phyloP scores from a whole-genome alignment of 2,888 invertebrate species.

The Uropetala carovei region DNA sequence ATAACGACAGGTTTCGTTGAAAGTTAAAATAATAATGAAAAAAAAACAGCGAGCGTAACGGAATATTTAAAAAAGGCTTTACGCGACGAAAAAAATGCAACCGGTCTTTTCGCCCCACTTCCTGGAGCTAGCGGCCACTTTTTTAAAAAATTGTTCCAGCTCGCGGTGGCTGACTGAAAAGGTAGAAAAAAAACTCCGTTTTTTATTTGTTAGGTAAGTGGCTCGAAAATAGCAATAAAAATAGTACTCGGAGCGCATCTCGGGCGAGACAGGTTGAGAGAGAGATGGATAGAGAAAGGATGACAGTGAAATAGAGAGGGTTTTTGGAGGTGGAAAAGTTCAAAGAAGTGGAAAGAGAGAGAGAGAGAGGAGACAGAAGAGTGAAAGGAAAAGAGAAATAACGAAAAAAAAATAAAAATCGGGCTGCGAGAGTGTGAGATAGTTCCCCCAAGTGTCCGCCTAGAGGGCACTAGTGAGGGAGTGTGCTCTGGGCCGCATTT shows the following conservation, averaged over 20 bases:
- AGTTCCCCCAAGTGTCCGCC: background rate
- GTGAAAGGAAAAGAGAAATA: background rate
- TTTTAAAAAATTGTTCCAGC: constrained; percentile 22
- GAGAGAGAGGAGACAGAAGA: background rate
- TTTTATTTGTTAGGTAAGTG: background rate
- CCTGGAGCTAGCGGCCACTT: background rate
- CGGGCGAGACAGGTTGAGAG: background rate
- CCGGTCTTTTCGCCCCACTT: background rate
- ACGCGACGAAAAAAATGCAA: background rate
- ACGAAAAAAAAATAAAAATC: too few relatives aligned
- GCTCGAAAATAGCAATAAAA: background rate
- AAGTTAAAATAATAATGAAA: background rate
- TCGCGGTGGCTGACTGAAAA: background rate
- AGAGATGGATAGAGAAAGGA: background rate
- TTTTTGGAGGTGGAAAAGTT: background rate
- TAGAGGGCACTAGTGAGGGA: constrained; percentile 31
- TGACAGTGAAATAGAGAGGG: background rate
- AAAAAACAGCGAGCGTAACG: background rate
- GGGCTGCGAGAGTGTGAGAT: background rate
- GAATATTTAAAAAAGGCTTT: background rate
- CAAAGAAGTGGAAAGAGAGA: background rate
- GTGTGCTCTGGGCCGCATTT: background rate
- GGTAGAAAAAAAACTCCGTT: background rate
- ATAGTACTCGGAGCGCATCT: background rate
- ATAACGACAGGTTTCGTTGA: background rate